A percentile compares a stretch with the other conserved stretches of the same genome.
Evolutionary conservation across 2,113 vertebrate genomes (phyloP).

Genomic region (Poecile atricapillus): DNA sequence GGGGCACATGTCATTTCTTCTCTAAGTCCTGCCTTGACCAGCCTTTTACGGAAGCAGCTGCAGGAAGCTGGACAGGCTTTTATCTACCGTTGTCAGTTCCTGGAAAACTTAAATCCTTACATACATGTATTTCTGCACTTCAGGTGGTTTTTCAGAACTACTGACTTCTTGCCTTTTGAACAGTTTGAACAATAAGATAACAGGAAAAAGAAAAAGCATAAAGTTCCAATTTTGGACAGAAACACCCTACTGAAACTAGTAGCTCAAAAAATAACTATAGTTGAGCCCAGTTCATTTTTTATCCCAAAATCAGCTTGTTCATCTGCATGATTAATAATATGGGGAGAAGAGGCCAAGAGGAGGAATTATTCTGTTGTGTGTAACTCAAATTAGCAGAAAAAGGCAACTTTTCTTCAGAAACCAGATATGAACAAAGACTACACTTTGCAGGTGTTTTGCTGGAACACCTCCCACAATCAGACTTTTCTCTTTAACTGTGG

Average conservation of each 20-base stretch:
- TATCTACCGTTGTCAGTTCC: neutral
- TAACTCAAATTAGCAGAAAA: neutral
- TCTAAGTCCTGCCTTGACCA: neutral
- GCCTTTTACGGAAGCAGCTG: neutral
- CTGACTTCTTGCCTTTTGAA: neutral
- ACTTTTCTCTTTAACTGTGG: neutral
- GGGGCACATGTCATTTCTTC: neutral
- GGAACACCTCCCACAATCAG: neutral
- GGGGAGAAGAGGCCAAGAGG: neutral
- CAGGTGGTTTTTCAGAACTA: neutral
- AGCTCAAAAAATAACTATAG: neutral
- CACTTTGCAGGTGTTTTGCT: neutral
- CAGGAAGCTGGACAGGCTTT: neutral
- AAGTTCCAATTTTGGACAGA: neutral
- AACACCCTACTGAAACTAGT: neutral
- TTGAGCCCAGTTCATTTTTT: neutral
- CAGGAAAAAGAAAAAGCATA: fast-evolving
- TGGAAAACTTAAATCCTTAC: neutral
- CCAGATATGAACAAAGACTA: neutral
- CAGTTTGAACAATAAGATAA: neutral
- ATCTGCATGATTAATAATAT: neutral
- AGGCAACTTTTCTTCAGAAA: neutral
- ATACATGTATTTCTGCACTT: neutral
- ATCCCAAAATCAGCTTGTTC: neutral
- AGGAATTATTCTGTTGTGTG: neutral